Base-by-base conservation (phyloP, 2,113 vertebrate species). In the Eclectus roratus region DNA sequence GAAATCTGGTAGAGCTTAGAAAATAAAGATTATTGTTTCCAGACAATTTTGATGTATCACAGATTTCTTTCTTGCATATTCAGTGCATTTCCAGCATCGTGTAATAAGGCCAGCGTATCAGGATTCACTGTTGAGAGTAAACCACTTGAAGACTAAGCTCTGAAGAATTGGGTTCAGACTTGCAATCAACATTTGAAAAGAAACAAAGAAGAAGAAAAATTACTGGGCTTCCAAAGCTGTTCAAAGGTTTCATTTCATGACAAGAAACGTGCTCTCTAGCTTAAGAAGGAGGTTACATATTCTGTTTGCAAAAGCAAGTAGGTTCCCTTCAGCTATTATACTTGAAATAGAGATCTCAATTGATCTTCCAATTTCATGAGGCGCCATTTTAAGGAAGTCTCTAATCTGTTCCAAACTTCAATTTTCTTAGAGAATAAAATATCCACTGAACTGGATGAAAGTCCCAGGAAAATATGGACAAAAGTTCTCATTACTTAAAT, bases 1-100 rank as follows among this genome's bases (percentile, higher is more conserved):
- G 33, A 94, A 92, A 78, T 93, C 69, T 81, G 50, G 19, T 66
- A 58, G 53, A 20, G 9, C 65, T 85, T 66, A 83, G 60, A 65
- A 66, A 53, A 17, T 20, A 80, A 70, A 33, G 17, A 68, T 50
- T 9, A 63, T 47, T 78, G 37, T 64, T 92, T 80, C 58, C 50
- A 80, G 60, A 41, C 23, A 66, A 70, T 52, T 80, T 60, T 82
- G 47, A 72, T 82, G 33, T 35, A 23, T 79, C 64, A 56, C 29
- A 74, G n/a, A 43, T 56, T 60, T 37, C 1, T 78, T 46, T 71
- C 83, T 63, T 49, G 0, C 4, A 15, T 63, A 91, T 92, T 89
- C 35, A 29, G 79, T 41, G 6, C 17, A 35, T 70, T 81, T 91
- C 84, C 41, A 15, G 77, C 24, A 39, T n/a, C 20, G 23, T 28